Evolutionary conservation across 2,113 vertebrate genomes (phyloP).

Genomic region (Romanogobio albipinnatus): DNA sequence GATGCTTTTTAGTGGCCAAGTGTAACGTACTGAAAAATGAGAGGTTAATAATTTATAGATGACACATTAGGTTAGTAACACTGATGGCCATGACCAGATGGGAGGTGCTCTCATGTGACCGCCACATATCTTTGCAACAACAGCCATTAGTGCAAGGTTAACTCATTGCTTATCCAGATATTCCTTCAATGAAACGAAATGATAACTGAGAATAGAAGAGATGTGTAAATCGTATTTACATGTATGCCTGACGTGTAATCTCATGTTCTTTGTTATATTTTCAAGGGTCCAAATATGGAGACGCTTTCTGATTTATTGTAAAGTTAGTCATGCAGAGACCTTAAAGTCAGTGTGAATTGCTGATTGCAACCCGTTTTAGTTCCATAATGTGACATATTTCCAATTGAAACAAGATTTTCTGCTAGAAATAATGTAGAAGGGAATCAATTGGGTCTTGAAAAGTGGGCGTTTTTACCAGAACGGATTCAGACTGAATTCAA

Average conservation of each 20-base stretch:
- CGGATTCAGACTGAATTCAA: background rate
- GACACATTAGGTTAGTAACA: constrained; percentile 47
- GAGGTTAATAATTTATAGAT: constrained; percentile 54
- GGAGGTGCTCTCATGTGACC: constrained; percentile 31
- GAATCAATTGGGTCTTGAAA: background rate
- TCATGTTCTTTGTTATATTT: background rate
- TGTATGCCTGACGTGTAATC: background rate
- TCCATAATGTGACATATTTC: background rate
- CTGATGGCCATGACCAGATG: constrained; percentile 30
- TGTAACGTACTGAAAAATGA: constrained; percentile 49
- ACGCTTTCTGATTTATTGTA: constrained; percentile 3
- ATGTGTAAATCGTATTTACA: background rate
- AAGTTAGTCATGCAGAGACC: background rate
- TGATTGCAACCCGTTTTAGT: background rate
- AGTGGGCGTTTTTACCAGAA: background rate
- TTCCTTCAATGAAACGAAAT: background rate
- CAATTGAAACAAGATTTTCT: constrained; percentile 16
- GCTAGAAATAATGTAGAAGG: background rate
- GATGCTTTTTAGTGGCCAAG: constrained; percentile 41
- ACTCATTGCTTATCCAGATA: constrained; percentile 30
- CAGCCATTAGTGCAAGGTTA: constrained; percentile 6
- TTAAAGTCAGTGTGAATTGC: background rate
- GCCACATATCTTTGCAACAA: constrained; percentile 28
- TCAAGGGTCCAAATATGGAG: background rate
- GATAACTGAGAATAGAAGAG: background rate